These are phyloP conservation scores for Athalia rosae DNA, from an alignment of 2,888 invertebrate species.

Conservation along the genomic window DNA sequence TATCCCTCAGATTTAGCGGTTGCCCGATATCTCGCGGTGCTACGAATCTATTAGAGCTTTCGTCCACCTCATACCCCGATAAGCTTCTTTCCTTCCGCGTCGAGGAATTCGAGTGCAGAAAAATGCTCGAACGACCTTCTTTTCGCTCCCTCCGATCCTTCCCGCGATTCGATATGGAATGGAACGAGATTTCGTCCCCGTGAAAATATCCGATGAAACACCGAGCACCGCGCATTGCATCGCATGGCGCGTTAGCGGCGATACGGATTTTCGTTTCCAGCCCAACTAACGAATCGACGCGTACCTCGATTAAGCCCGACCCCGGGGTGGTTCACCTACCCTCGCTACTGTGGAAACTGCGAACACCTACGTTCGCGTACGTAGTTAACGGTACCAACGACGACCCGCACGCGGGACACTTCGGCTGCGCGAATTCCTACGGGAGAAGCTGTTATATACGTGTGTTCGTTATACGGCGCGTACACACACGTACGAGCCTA, in stretches of 20 bases:
- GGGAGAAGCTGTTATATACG: not conserved
- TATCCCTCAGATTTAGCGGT: constrained; percentile 26
- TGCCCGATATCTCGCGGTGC: constrained; percentile 60
- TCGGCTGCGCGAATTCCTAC: not conserved
- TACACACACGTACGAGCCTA: not conserved
- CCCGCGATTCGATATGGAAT: too few relatives aligned
- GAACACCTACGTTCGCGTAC: not conserved
- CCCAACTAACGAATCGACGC: constrained; percentile 69
- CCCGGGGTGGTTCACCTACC: constrained; percentile 60
- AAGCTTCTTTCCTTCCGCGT: not conserved
- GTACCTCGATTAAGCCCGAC: constrained; percentile 68
- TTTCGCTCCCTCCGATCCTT: too few relatives aligned
- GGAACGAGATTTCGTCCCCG: constrained; percentile 17
- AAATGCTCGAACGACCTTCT: too few relatives aligned
- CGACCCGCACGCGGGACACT: not conserved
- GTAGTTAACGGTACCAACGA: not conserved
- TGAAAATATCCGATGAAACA: constrained; percentile 61
- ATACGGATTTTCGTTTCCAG: constrained; percentile 26
- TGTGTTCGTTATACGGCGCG: not conserved
- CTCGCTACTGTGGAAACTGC: constrained; percentile 24
- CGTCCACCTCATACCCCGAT: not conserved
- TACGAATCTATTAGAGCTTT: constrained; percentile 24
- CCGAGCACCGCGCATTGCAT: constrained; percentile 63
- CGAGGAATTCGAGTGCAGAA: too few relatives aligned
- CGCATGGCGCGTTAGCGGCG: constrained; percentile 63